Percentiles rank a stretch among this genome's conserved stretches.
Evolutionary conservation across 2,113 vertebrate genomes (phyloP).

Genomic region (Oryzias javanicus): DNA sequence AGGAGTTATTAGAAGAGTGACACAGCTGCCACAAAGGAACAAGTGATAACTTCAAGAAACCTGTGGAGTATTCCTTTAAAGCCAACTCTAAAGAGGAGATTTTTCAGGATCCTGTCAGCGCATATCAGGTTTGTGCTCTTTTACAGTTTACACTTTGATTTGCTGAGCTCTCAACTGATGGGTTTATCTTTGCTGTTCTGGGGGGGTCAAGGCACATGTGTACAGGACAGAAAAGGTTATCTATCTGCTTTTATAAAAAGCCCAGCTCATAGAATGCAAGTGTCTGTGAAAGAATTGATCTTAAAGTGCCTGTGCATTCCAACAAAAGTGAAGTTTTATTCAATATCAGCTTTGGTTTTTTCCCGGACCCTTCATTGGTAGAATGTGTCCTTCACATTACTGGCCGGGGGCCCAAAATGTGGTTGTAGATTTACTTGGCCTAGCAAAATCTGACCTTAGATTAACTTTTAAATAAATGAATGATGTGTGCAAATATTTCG

Average conservation of each 20-base stretch:
- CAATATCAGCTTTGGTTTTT: constrained; percentile 13
- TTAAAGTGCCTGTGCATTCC: constrained; percentile 31
- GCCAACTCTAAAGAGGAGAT: constrained; percentile 51
- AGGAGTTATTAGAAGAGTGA: constrained; percentile 81
- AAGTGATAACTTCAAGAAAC: constrained; percentile 66
- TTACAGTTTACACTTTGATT: constrained; percentile 23
- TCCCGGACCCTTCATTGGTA: constrained; percentile 40
- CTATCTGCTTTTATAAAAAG: constrained; percentile 67
- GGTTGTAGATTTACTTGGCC: constrained; percentile 72
- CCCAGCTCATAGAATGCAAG: constrained; percentile 39
- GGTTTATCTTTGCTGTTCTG: constrained; percentile 66
- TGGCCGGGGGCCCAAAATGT: constrained; percentile 61
- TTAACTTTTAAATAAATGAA: constrained; percentile 76
- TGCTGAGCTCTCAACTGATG: constrained; percentile 46
- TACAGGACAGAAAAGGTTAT: constrained; percentile 62
- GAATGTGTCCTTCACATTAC: constrained; percentile 60
- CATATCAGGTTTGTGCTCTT: constrained; percentile 75
- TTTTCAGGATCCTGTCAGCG: constrained; percentile 49
- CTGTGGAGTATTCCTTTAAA: constrained; percentile 69
- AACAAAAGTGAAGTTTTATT: not conserved
- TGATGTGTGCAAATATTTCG: constrained; percentile 72
- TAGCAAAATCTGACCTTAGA: constrained; percentile 71
- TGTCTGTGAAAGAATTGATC: constrained; percentile 21
- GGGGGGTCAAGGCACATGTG: constrained; percentile 65
- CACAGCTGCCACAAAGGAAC: constrained; percentile 72